Base-by-base conservation (phyloP, 64 coral and sea anemone species). In the Porites australiensis region DNA sequence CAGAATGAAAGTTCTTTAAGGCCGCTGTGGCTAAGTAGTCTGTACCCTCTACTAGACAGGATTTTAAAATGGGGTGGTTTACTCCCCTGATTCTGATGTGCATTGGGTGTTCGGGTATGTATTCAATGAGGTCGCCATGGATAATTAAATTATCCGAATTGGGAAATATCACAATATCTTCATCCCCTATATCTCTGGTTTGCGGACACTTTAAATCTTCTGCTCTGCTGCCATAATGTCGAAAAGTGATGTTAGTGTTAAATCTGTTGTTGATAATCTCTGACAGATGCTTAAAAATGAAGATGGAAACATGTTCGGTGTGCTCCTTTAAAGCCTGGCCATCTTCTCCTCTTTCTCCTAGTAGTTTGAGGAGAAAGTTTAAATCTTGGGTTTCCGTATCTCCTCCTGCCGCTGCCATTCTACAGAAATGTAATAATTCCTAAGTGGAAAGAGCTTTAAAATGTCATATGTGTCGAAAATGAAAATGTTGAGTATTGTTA, bases 11-110 rank as follows among this genome's bases (percentile, higher is more conserved):
- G 18, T 45, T 54, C 61, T 77, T 95, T 4, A 95, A 82, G 16
- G 93, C 51, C 8, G 88, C 51, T 47, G 79, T 65, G 11, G 82
- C 89, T 19, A 95, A 66, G 58, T 88, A 95, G 4, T 43, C 45
- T 49, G 89, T 87, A 23, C 79, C 82, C 83, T 88, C 65, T n/a
- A 77, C 77, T 3, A 95, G 55, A 54, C 94, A 95, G 21, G 79
- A 53, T 60, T 92, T 68, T 44, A 95, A 76, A 3, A 95, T 83
- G 22, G 89, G 83, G 57, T 95, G 94, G 44, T 70, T 44, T 23
- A 50, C 60, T 11, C 89, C 94, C 58, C 72, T 14, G 67, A 96
- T 91, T 62, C 89, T 69, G 6, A 96, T 78, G 73, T 77, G 92
- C 10, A 87, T 65, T 69, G 90, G 90, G 48, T 76, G 69, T 13